These are phyloP conservation scores for Sylvia atricapilla DNA, from an alignment of 2,113 vertebrate genomes.

Conservation along the genomic window DNA sequence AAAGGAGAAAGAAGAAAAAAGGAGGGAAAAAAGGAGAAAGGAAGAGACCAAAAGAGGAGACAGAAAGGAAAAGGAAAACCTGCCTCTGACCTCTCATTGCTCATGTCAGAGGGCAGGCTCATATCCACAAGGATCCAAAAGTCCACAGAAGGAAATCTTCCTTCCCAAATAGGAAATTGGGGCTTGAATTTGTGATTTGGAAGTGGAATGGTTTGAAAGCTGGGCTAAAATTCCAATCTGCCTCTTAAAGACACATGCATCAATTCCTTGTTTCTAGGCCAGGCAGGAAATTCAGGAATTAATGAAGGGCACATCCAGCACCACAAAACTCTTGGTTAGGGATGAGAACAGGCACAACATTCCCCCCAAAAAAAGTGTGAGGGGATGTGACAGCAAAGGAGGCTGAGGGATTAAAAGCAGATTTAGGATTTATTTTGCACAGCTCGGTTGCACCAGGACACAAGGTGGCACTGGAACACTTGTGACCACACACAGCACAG, in stretches of 20 bases:
- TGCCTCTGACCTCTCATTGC: not conserved
- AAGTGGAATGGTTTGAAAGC: not conserved
- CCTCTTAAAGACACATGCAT: not conserved
- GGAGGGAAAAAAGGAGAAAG: not conserved
- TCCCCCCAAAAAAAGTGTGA: not conserved
- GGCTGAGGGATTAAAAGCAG: not conserved
- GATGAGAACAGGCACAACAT: not conserved
- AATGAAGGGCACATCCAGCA: not conserved
- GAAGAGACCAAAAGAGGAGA: not conserved
- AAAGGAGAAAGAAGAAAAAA: not conserved
- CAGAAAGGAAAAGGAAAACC: not conserved
- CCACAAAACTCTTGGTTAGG: not conserved
- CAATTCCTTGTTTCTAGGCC: not conserved
- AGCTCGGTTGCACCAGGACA: not conserved
- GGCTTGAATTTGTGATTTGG: not conserved
- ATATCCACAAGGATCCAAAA: not conserved
- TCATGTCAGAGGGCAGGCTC: not conserved
- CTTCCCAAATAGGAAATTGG: fast-evolving
- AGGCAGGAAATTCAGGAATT: not conserved
- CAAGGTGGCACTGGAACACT: not conserved
- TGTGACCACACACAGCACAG: not conserved
- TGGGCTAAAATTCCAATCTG: not conserved
- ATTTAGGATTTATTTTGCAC: not conserved
- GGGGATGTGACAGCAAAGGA: fast-evolving
- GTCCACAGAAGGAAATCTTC: not conserved